Conservation (phyloP, 2,797 vertebrate genomes). For the Phaenicophaeus curvirostris region DNA sequence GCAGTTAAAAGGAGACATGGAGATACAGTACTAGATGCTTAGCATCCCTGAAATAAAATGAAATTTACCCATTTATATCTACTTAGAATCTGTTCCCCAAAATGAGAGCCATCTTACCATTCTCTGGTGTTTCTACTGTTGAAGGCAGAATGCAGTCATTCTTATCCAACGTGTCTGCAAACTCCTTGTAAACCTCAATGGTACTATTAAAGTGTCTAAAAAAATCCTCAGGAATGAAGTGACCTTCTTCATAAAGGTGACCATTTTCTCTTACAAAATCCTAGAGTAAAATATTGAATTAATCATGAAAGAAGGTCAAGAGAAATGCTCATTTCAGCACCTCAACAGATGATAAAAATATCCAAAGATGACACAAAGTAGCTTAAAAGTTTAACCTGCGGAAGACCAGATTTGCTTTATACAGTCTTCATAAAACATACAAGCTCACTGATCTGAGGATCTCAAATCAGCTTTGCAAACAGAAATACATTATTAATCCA, state of each 20-base stretch:
- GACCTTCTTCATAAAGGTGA: conserved; percentile 68
- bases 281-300: conserved; percentile 50
- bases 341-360: background rate
- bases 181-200: conserved; percentile 79
- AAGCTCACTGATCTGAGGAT: background rate
- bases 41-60: background rate
- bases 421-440: background rate
- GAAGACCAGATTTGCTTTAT: background rate
- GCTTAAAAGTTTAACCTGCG: background rate
- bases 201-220: conserved; percentile 80
- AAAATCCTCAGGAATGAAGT: conserved; percentile 77
- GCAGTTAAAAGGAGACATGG: background rate
- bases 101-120: conserved; percentile 68
- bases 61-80: background rate
- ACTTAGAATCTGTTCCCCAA: background rate
- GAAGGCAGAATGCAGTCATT: conserved; percentile 76
- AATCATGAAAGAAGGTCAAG: conserved; percentile 13
- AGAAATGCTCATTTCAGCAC: background rate
- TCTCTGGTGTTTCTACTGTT: conserved; percentile 71
- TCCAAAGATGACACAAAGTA: background rate
- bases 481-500: conserved; percentile 25
- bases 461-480: conserved; percentile 30
- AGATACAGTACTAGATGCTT: background rate
- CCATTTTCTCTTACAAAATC: conserved; percentile 73
- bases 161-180: conserved; percentile 69